Evolutionary conservation across 2,113 vertebrate species (phyloP).

Genomic region (Chloropsis hardwickii): DNA sequence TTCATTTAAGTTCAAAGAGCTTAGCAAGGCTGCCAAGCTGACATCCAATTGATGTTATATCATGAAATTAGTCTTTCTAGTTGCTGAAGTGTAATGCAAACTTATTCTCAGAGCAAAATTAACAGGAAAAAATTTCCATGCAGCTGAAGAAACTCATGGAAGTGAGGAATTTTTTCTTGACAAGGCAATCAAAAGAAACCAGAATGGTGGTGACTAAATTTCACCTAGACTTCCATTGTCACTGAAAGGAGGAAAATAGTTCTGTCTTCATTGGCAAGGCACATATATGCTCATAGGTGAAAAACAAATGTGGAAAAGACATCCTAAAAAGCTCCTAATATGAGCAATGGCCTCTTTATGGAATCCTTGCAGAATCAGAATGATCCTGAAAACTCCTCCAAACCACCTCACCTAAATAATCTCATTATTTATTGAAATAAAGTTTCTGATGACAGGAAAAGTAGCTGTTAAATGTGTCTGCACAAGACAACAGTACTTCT

Average conservation of each 20-base stretch:
- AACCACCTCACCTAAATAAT: not conserved
- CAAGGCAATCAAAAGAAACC: not conserved
- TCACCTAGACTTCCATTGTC: not conserved
- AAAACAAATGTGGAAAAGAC: not conserved
- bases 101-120: not conserved
- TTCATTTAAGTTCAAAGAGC: not conserved
- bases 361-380: not conserved
- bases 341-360: not conserved
- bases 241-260: not conserved
- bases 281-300: not conserved
- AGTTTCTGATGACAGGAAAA: not conserved
- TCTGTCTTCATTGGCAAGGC: not conserved
- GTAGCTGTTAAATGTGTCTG: not conserved
- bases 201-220: not conserved
- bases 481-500: not conserved
- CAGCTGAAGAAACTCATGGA: not conserved
- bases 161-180: not conserved
- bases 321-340: not conserved
- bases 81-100: not conserved
- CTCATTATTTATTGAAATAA: not conserved
- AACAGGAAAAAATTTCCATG: not conserved
- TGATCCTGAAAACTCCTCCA: not conserved
- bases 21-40: not conserved
- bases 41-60: not conserved
- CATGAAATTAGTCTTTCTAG: not conserved